phyloP scores from a whole-genome alignment of 2,113 vertebrate species.

The Xiphorhynchus elegans region DNA sequence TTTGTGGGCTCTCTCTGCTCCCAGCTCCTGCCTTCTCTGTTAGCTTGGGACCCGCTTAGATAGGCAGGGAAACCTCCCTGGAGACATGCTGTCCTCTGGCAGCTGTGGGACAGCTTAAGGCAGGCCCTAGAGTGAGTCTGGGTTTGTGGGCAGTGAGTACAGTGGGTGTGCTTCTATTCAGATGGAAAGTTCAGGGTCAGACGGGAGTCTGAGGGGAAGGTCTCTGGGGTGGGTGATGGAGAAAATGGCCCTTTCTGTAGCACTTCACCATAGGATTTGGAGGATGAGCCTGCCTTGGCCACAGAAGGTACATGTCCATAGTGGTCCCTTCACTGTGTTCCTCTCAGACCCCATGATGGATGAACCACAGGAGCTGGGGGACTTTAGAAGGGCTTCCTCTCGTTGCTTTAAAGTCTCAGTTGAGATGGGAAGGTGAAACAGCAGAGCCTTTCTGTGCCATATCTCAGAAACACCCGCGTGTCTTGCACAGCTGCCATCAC shows the following conservation, averaged over 20 bases:
- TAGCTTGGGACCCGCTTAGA: fast-evolving
- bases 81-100: background rate
- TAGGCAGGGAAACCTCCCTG: background rate
- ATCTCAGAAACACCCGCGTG: background rate
- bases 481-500: background rate
- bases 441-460: background rate
- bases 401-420: background rate
- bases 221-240: background rate
- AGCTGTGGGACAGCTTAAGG: background rate
- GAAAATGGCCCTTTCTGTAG: background rate
- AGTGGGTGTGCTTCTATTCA: background rate
- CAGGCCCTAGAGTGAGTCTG: background rate
- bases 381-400: background rate
- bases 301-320: fast-evolving
- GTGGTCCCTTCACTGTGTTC: background rate
- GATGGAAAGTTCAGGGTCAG: background rate
- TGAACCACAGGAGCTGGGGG: background rate
- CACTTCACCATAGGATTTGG: fast-evolving
- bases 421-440: background rate
- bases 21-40: background rate
- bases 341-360: fast-evolving
- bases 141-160: fast-evolving
- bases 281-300: background rate
- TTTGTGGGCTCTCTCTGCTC: background rate
- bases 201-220: background rate